Evolutionary conservation across 2,888 invertebrate genomes (phyloP).

Genomic region (Hipparchia semele): DNA sequence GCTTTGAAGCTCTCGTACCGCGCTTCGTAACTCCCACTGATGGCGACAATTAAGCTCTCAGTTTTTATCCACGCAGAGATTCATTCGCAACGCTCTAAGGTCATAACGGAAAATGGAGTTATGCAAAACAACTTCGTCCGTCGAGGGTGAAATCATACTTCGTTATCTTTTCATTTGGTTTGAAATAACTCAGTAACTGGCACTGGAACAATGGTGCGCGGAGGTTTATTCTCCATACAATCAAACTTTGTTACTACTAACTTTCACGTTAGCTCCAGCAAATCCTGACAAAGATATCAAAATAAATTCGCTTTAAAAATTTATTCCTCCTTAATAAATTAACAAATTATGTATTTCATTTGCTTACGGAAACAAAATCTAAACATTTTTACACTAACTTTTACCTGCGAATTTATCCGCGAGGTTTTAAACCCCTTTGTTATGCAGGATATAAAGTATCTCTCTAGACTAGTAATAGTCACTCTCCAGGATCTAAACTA

Average conservation of each 20-base stretch:
- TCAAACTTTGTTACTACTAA: conserved; percentile 39
- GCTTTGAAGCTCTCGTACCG: conserved; percentile 60
- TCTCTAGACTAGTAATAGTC: too few species aligned
- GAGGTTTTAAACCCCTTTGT: too few species aligned
- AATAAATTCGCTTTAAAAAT: conserved; percentile 21
- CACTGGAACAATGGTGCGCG: conserved; percentile 37
- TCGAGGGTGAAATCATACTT: conserved; percentile 39
- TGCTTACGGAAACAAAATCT: background rate
- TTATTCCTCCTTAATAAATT: background rate
- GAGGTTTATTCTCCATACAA: conserved; percentile 40
- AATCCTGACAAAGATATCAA: conserved; percentile 35
- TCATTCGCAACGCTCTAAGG: conserved; percentile 30
- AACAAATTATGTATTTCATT: background rate
- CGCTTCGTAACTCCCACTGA: conserved; percentile 64
- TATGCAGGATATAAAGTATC: too few species aligned
- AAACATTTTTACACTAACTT: background rate
- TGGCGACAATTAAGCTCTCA: conserved; percentile 65
- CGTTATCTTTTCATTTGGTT: conserved; percentile 42
- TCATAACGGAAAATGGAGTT: conserved; percentile 37
- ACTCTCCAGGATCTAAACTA: too few species aligned
- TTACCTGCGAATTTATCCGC: too few species aligned
- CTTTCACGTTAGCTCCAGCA: conserved; percentile 36
- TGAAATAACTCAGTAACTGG: conserved; percentile 40
- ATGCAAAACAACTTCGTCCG: conserved; percentile 46
- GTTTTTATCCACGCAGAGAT: conserved; percentile 48